Evolutionary conservation across 2,113 vertebrate species (phyloP), one percentile per base, ranked within the genome.

Genomic region (Cavia porcellus): DNA sequence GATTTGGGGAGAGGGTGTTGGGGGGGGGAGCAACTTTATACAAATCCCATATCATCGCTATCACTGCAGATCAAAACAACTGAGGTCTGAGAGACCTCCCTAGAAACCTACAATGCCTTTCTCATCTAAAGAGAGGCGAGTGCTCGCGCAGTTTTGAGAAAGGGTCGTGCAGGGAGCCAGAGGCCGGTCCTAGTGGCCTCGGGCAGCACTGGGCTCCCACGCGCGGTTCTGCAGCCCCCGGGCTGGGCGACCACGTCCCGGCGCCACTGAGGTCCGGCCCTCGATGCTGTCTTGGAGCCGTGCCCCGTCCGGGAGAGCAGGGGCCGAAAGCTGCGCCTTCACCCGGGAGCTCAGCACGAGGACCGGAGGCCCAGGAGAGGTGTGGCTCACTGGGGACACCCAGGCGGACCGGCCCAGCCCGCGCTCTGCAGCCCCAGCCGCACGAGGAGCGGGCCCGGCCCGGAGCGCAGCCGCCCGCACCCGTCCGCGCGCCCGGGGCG

Each of bases 1-100:
- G 62, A 64, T 80, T 84, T 85, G 57, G 81, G 62, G 45, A 96
- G 88, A 86, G 17, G 13, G 32, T 84, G 52, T 52, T 35, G n/a
- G n/a, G n/a, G 0, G 24, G 30, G 59, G 35, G 7, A n/a, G 57
- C 75, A 84, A 96, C 64, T 95, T 96, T 83, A 74, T 17, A 32
- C 93, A 89, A 92, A 94, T 89, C n/a, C n/a, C 61, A 86, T 94
- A 61, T 74, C 86, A 68, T 32, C 47, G 11, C 52, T 45, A 74
- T 35, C 30, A 12, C 47, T 57, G 68, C 75, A 89, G 68, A 52
- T 83, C 35, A 35, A 55, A 89, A 81, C 80, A 68, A 42, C 50
- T 61, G 32, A 47, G 81, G 14, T 66, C 55, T 86, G 86, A 57
- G 66, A 25, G 83, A 52, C 28, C 38, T n/a, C 55, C 28, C 68